Conservation (phyloP, 2,797 vertebrate species). For the Anniella stebbinsi region DNA sequence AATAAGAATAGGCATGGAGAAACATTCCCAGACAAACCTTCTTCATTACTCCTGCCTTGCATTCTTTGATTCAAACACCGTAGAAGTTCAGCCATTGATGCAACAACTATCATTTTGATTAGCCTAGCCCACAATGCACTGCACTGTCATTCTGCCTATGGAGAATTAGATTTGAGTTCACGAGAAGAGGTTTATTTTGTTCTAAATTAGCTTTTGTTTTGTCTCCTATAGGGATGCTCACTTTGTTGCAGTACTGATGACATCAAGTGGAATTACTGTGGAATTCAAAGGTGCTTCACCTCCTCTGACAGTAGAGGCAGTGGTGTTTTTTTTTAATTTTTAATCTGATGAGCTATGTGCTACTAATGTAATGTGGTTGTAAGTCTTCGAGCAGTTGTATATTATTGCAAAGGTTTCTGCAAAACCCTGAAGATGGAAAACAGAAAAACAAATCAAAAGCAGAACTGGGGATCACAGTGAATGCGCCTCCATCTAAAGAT, state of each 20-base stretch:
- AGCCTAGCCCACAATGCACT: slow-evolving; percentile 45
- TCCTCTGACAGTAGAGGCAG: slow-evolving; percentile 57
- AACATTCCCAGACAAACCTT: background rate
- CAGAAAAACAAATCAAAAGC: slow-evolving; percentile 25
- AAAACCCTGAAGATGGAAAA: slow-evolving; percentile 41
- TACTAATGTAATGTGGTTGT: slow-evolving; percentile 46
- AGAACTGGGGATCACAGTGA: slow-evolving; percentile 20
- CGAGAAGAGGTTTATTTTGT: slow-evolving; percentile 64
- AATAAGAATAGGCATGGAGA: slow-evolving; percentile 9
- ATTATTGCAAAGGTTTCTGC: slow-evolving; percentile 36
- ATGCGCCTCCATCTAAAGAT: slow-evolving; percentile 7
- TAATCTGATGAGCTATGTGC: slow-evolving; percentile 63
- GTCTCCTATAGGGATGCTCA: slow-evolving; percentile 52
- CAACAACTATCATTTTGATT: slow-evolving; percentile 57
- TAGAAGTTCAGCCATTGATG: slow-evolving; percentile 1
- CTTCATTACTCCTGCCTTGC: background rate
- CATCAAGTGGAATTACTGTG: slow-evolving; percentile 64
- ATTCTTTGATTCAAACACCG: slow-evolving; percentile 13
- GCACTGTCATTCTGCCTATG: slow-evolving; percentile 64
- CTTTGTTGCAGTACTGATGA: slow-evolving; percentile 62
- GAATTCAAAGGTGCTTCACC: slow-evolving; percentile 63
- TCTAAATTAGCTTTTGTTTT: slow-evolving; percentile 69
- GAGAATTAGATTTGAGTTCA: slow-evolving; percentile 66
- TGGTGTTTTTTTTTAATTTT: slow-evolving; percentile 58
- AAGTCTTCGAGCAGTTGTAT: slow-evolving; percentile 29